phyloP scores from a whole-genome alignment of 2,113 vertebrate genomes.

The Neoarius graeffei region DNA sequence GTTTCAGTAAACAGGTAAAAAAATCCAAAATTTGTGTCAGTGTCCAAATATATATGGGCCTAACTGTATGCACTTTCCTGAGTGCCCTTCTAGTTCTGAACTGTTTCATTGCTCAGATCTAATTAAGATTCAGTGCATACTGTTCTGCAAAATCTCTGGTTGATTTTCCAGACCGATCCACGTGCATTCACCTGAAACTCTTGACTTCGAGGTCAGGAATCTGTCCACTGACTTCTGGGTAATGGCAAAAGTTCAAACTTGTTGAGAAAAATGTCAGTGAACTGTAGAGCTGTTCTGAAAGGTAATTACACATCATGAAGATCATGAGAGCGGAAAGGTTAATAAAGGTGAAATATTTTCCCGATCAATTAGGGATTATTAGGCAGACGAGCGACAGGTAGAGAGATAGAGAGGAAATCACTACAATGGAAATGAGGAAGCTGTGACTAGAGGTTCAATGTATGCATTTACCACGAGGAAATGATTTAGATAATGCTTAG shows the following conservation, averaged over 20 bases:
- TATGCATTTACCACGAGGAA: background rate
- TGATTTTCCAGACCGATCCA: constrained; percentile 3
- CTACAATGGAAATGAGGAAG: background rate
- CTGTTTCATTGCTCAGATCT: background rate
- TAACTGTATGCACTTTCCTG: no score
- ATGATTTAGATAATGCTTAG: background rate
- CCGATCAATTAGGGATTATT: constrained; percentile 24
- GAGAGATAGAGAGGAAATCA: background rate
- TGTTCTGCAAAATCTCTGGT: background rate
- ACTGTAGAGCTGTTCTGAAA: background rate
- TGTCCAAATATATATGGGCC: no score
- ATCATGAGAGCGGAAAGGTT: constrained; percentile 25
- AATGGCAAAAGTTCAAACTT: constrained; percentile 17
- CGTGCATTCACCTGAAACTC: background rate
- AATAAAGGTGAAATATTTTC: constrained; percentile 20
- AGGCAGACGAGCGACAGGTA: background rate
- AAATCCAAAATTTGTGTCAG: no score
- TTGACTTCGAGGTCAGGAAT: constrained; percentile 28
- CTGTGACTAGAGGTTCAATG: constrained; percentile 5
- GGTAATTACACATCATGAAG: constrained; percentile 34
- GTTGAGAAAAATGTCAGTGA: constrained; percentile 22
- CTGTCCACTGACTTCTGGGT: constrained; percentile 13
- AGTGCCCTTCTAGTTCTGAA: no score
- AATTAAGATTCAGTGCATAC: background rate
- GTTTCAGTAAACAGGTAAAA: no score